Percentiles rank a stretch among this genome's conserved stretches.
phyloP scores from a whole-genome alignment of 2,113 vertebrate species.

The Vanacampus margaritifer region DNA sequence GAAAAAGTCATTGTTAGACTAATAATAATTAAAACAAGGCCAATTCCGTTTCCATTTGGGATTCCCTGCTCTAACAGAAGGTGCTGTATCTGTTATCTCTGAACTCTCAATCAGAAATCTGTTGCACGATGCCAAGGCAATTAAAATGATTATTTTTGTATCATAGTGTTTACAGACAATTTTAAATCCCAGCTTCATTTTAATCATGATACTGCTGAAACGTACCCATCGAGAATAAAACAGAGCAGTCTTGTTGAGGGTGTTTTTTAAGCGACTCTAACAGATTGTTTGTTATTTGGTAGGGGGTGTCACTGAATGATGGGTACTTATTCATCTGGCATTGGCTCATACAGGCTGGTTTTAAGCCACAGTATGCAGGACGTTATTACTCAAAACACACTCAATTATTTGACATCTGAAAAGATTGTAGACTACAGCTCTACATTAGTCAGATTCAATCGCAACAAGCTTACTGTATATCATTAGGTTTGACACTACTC shows the following conservation, averaged over 20 bases:
- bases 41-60: not conserved
- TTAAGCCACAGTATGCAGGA: not conserved
- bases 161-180: not conserved
- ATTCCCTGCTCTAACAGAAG: not conserved
- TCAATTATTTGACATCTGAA: not conserved
- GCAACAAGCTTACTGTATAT: conserved; percentile 9
- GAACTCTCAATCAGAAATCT: not conserved
- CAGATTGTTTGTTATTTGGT: conserved; percentile 28
- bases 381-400: not conserved
- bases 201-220: not conserved
- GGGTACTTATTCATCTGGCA: conserved; percentile 2
- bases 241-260: not conserved
- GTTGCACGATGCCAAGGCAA: not conserved
- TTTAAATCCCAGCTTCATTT: not conserved
- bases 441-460: not conserved
- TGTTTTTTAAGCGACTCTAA: conserved; percentile 9
- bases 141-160: not conserved
- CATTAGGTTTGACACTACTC: conserved; percentile 21
- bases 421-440: not conserved
- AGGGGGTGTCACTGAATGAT: conserved; percentile 23
- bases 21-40: not conserved
- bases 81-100: not conserved
- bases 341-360: conserved; percentile 33
- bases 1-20: too few species aligned
- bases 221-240: not conserved